Conservation (phyloP, 2,113 vertebrate species). For the Camelus dromedarius region DNA sequence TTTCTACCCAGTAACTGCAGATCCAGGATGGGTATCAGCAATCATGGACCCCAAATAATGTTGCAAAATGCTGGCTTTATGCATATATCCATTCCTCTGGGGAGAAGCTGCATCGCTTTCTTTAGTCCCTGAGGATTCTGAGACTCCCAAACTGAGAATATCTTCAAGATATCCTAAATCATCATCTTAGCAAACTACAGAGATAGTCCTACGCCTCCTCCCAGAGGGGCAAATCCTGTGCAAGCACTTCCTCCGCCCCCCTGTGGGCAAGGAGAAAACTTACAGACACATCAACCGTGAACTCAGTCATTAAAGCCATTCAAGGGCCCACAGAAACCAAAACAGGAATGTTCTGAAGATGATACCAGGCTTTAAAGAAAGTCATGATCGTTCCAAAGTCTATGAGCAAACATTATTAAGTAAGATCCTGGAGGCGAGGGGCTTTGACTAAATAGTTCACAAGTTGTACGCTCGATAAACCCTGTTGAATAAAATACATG, state of each 20-base stretch:
- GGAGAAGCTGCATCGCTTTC: neutral
- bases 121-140: neutral
- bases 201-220: accelerated
- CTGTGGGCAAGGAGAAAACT: neutral
- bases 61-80: neutral
- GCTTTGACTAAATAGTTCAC: neutral
- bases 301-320: neutral
- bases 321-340: neutral
- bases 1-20: neutral
- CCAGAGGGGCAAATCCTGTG: accelerated
- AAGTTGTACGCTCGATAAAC: neutral
- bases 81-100: accelerated
- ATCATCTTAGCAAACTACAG: neutral
- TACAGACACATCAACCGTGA: neutral
- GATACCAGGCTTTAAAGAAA: neutral
- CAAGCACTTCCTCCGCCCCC: neutral
- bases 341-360: neutral
- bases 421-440: neutral
- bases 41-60: accelerated
- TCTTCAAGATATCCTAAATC: neutral
- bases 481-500: neutral
- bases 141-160: neutral
- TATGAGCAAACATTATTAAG: neutral
- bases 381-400: no score
- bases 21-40: neutral